Evolutionary conservation across 2,797 vertebrate genomes (phyloP), one percentile per base, ranked within the genome.

Genomic region (Propithecus perrieri): DNA sequence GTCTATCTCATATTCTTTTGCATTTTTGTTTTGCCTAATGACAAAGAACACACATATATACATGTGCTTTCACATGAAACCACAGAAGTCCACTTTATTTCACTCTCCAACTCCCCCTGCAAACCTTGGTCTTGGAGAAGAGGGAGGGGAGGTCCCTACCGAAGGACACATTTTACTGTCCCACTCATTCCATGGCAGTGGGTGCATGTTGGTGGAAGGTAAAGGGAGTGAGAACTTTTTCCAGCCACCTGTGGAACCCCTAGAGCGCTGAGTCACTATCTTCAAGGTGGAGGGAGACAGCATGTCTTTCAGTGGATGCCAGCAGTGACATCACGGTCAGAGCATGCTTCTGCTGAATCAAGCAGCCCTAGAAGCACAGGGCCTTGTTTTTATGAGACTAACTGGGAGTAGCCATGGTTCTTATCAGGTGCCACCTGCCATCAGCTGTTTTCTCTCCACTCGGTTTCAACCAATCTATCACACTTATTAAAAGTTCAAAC

Each of bases 401-500:
- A 75, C 78, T 83, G 86, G 63, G 57, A 94, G 41, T 35, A 55
- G 71, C 74, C 46, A 33, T 80, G 85, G 86, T 81, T 93, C 91
- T 91, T 87, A 84, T 92, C 59, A 74, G 61, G 63, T 93, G 80
- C 53, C 87, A 87, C 91, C 50, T 96, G 91, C 79, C 79, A 55
- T 94, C 89, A 97, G 75, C 87, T 94, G 80, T 80, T 95, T 94
- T 92, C 83, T 88, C 46, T 97, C 35, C 15, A 67, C 41, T 59
- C 20, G 33, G 75, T 96, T 89, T 69, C 41, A 87, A 35, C 75
- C 75, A 92, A 87, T 92, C 75, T 95, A 87, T 76, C 53, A 89
- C 75, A 93, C 83, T 92, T 91, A 89, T 74, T 84, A 84, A 94
- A 95, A 91, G 96, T 94, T 97, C 65, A 84, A 94, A 91, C 59